Base-by-base conservation (phyloP, 1,140 invertebrate species). In the Saccostrea echinata region DNA sequence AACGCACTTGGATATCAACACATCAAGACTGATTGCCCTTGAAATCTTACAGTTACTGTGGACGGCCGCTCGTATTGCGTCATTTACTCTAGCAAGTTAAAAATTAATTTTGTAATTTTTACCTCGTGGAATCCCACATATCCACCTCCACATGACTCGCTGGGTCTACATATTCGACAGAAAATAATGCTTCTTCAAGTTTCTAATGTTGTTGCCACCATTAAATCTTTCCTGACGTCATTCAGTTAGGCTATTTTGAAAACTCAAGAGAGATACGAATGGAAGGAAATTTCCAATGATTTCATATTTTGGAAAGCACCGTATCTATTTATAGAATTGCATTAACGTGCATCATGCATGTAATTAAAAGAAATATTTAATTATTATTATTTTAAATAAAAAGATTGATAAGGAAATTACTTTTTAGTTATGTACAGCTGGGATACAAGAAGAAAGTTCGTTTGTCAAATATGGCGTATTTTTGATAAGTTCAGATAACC, bases 111-210 rank as follows among this genome's bases (percentile, higher is more conserved):
- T 76, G 68, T 30, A 43, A 8, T 13, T 43, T 35, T 89, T 86
- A 89, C 88, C 88, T 89, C 88, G 84, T 84, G 85, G 85, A 68
- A 89, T 53, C 35, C 88, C 85, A 57, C 68, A 86, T 52, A 89
- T 55, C 88, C 88, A 89, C 88, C 88, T 89, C 88, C 85, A 89
- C 88, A 89, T 89, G 61, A 57, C 88, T 86, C 82, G 81, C 30
- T 43, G 43, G 33, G 55, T 16, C 68, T 76, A 76, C 68, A 76
- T 76, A 33, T 13, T 76, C 18, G 11, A 33, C n/a, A 76, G n/a
- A 76, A 76, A 76, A 76, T 27, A 76, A 76, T 76, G 68, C 68
- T 76, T 76, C 16, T 76, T 76, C 27, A 76, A 76, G 68, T 76
- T 76, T 27, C 16, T 43, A 43, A 43, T 76, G 68, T 76, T 76